A percentile compares a stretch with the other conserved stretches of the same genome.
Evolutionary conservation across 2,113 vertebrate species (phyloP).

Genomic region (Protobothrops mucrosquamatus): DNA sequence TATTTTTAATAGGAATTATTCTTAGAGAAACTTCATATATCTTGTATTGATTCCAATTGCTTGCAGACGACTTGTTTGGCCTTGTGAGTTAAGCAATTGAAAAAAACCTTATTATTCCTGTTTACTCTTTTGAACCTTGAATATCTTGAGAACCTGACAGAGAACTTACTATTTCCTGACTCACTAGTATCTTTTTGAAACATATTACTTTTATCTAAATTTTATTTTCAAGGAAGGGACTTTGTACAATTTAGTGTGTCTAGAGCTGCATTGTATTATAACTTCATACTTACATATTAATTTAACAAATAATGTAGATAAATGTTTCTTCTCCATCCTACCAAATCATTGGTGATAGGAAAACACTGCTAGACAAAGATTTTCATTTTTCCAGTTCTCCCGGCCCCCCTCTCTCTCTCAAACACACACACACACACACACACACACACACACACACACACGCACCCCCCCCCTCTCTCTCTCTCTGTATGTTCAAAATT

Average conservation of each 20-base stretch:
- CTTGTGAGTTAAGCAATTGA: not conserved
- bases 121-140: not conserved
- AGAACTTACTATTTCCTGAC: not conserved
- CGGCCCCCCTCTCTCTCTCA: not conserved
- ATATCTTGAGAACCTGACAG: not conserved
- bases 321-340: not conserved
- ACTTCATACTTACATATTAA: not conserved
- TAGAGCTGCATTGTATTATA: not conserved
- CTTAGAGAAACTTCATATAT: not conserved
- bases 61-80: not conserved
- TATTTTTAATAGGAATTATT: not conserved
- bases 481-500: not conserved
- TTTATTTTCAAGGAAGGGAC: not conserved
- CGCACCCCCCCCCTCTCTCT: too few relatives aligned
- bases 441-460: too few relatives aligned
- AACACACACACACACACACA: too few relatives aligned
- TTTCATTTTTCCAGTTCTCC: not conserved
- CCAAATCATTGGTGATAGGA: not conserved
- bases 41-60: not conserved
- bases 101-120: not conserved
- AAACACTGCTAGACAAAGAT: not conserved
- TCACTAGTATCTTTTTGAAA: not conserved
- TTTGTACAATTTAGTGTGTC: not conserved
- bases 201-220: not conserved
- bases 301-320: not conserved